Evolutionary conservation across 2,888 invertebrate species (phyloP).

Genomic region (Abscondita cerata): DNA sequence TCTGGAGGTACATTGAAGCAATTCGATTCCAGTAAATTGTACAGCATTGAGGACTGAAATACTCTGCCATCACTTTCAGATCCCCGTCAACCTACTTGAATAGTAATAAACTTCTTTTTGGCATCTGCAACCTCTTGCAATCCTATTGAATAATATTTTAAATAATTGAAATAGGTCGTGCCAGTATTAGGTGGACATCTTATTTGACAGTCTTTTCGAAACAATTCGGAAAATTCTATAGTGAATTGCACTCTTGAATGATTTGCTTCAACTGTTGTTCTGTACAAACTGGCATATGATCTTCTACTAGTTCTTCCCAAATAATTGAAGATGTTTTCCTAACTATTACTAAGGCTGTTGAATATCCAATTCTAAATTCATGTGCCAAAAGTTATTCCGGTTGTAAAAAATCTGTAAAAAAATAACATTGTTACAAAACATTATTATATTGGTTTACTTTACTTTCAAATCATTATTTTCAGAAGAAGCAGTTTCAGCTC

Average conservation of each 20-base stretch:
- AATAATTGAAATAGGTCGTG: slow-evolving; percentile 15
- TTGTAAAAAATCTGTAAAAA: slow-evolving; percentile 11
- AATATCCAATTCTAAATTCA: slow-evolving; percentile 24
- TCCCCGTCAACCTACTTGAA: slow-evolving; percentile 22
- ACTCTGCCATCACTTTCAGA: slow-evolving; percentile 18
- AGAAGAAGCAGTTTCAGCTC: slow-evolving; percentile 19
- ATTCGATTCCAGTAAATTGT: slow-evolving; percentile 10
- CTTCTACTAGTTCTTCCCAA: slow-evolving; percentile 41
- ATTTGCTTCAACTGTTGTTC: slow-evolving; percentile 41
- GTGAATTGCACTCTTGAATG: slow-evolving; percentile 37
- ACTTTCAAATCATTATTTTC: too few species aligned
- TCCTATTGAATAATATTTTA: slow-evolving; percentile 15
- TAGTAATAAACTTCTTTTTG: slow-evolving; percentile 18
- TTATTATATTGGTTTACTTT: too few species aligned
- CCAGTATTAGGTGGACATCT: slow-evolving; percentile 34
- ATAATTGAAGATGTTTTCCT: slow-evolving; percentile 39
- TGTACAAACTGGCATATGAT: slow-evolving; percentile 36
- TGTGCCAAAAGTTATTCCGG: slow-evolving; percentile 18
- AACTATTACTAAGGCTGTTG: slow-evolving; percentile 41
- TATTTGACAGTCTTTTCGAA: slow-evolving; percentile 38
- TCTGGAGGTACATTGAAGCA: slow-evolving; percentile 11
- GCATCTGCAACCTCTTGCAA: slow-evolving; percentile 21
- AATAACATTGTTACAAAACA: neutral
- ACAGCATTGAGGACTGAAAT: slow-evolving; percentile 13
- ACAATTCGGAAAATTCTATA: slow-evolving; percentile 44